A percentile compares a stretch with the other conserved stretches of the same genome.
Evolutionary conservation across 2,113 vertebrate genomes (phyloP).

Genomic region (Urocynchramus pylzowi): DNA sequence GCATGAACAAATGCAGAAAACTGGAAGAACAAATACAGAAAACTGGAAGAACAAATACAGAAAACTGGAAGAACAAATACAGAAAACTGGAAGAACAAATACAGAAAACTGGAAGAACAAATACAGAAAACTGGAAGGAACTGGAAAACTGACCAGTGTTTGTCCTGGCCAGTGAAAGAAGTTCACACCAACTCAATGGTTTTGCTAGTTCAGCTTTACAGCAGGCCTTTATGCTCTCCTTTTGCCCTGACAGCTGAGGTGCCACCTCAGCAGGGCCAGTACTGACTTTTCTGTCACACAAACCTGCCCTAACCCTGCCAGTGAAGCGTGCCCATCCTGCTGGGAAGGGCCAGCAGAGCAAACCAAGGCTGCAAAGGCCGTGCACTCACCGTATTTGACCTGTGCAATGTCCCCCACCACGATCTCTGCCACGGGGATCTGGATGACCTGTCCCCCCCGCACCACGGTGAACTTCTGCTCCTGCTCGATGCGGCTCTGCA

Average conservation of each 20-base stretch:
- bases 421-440: conserved; percentile 94
- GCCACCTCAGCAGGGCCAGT: neutral
- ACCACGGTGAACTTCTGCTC: conserved; percentile 98
- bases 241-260: neutral
- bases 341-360: neutral
- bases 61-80: neutral
- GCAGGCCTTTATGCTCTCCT: neutral
- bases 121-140: neutral
- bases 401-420: conserved; percentile 96
- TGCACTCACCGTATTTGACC: conserved; percentile 90
- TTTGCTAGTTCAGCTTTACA: neutral
- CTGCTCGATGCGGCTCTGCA: conserved; percentile 98
- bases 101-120: too few species aligned
- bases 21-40: too few species aligned
- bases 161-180: neutral
- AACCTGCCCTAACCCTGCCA: neutral
- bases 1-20: neutral
- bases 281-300: rapidly evolving
- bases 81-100: too few species aligned
- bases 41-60: too few species aligned
- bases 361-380: rapidly evolving
- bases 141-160: neutral
- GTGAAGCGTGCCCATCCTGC: neutral
- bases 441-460: conserved; percentile 88
- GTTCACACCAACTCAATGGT: neutral